Evolutionary conservation across 2,888 invertebrate genomes (phyloP).

Genomic region (Shargacucullia verbasci): DNA sequence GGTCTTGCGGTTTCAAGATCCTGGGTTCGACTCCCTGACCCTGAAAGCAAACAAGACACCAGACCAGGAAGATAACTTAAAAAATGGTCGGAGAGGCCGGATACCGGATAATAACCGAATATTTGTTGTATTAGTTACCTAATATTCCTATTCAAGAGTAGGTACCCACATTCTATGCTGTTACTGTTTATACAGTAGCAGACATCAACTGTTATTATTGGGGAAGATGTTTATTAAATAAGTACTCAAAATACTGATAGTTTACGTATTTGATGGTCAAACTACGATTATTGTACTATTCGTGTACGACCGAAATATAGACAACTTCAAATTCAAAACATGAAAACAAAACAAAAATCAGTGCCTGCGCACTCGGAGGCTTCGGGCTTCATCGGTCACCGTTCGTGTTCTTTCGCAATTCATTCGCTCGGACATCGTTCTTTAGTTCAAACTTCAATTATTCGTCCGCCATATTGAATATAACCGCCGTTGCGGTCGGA

Average conservation of each 20-base stretch:
- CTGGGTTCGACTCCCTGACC: too few relatives aligned
- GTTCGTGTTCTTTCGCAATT: conserved; percentile 49
- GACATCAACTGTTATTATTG: conserved; percentile 3
- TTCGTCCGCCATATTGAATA: conserved; percentile 82
- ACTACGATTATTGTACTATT: conserved; percentile 3
- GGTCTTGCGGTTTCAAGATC: too few relatives aligned
- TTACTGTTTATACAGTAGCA: too few relatives aligned
- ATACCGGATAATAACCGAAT: too few relatives aligned
- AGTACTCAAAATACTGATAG: conserved; percentile 6
- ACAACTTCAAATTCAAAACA: conserved; percentile 16
- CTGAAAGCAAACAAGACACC: too few relatives aligned
- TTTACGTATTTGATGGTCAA: conserved; percentile 8
- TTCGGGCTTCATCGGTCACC: conserved; percentile 43
- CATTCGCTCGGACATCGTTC: conserved; percentile 54
- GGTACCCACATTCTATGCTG: too few relatives aligned
- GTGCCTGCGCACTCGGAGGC: conserved; percentile 41
- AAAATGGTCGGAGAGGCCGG: too few relatives aligned
- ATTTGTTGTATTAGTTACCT: too few relatives aligned
- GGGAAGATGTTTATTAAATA: conserved; percentile 18
- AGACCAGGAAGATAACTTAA: too few relatives aligned
- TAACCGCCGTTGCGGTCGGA: conserved; percentile 66
- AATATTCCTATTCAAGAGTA: too few relatives aligned
- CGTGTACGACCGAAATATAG: background rate
- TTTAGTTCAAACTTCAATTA: conserved; percentile 53
- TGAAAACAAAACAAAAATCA: conserved; percentile 35